phyloP scores from a whole-genome alignment of 2,797 vertebrate genomes.

The Ispidina lecontei region DNA sequence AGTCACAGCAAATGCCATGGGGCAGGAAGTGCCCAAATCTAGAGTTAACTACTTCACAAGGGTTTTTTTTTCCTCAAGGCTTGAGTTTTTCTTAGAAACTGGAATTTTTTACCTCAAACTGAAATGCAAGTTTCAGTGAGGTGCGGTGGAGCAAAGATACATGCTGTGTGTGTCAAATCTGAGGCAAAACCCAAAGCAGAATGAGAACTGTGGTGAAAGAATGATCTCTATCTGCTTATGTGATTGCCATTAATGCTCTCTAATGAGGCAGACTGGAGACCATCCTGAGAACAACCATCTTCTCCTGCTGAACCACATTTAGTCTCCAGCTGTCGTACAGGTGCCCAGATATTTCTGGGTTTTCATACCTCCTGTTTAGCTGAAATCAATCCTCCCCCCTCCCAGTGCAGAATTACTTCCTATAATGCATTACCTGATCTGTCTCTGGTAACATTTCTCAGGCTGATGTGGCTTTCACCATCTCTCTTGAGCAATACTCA shows the following conservation, averaged over 20 bases:
- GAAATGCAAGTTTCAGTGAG: accelerated
- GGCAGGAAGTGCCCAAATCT: too few species aligned
- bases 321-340: neutral
- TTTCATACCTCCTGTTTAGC: neutral
- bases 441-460: neutral
- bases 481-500: constrained; percentile 19
- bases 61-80: neutral
- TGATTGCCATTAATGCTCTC: neutral
- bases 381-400: neutral
- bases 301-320: neutral
- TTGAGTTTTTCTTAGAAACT: neutral
- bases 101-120: neutral
- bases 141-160: neutral
- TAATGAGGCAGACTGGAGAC: neutral
- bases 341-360: neutral
- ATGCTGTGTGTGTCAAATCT: neutral
- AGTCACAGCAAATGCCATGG: neutral
- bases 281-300: neutral
- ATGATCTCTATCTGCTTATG: neutral
- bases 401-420: neutral
- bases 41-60: neutral
- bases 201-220: accelerated
- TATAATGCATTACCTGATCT: neutral
- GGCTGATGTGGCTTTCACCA: neutral
- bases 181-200: neutral